phyloP scores from a whole-genome alignment of 2,113 vertebrate genomes.

The Rhagologus leucostigma region DNA sequence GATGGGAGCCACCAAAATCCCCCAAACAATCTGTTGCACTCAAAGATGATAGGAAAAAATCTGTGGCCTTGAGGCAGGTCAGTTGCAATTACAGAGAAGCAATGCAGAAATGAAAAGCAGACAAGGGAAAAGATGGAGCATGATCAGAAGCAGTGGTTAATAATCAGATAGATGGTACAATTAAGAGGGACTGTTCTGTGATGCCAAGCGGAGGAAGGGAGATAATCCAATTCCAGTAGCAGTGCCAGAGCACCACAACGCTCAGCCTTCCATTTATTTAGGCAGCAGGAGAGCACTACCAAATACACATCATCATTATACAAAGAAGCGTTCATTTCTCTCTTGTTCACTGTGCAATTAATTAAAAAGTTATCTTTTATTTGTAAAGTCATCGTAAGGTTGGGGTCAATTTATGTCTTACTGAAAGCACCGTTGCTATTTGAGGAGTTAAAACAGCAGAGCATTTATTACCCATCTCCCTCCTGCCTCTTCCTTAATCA shows the following conservation, averaged over 20 bases:
- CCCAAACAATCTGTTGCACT: not conserved
- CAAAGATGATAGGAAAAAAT: not conserved
- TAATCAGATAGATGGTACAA: constrained; percentile 8
- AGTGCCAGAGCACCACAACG: not conserved
- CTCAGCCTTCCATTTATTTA: not conserved
- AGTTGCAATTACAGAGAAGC: not conserved
- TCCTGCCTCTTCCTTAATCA: not conserved
- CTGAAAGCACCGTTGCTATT: not conserved
- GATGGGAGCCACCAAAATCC: not conserved
- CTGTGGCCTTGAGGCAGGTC: not conserved
- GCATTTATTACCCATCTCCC: not conserved
- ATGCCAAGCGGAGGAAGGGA: not conserved
- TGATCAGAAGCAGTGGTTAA: not conserved
- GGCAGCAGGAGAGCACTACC: not conserved
- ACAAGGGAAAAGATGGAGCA: not conserved
- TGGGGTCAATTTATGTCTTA: not conserved
- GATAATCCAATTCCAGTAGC: constrained; percentile 37
- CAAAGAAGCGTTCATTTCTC: not conserved
- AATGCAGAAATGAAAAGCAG: not conserved
- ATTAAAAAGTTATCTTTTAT: not conserved
- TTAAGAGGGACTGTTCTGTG: not conserved
- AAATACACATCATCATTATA: not conserved
- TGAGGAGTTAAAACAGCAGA: not conserved
- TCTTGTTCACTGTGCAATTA: not conserved
- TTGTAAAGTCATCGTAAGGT: not conserved